phyloP scores from a whole-genome alignment of 2,797 vertebrate species.

The Trachurus trachurus region DNA sequence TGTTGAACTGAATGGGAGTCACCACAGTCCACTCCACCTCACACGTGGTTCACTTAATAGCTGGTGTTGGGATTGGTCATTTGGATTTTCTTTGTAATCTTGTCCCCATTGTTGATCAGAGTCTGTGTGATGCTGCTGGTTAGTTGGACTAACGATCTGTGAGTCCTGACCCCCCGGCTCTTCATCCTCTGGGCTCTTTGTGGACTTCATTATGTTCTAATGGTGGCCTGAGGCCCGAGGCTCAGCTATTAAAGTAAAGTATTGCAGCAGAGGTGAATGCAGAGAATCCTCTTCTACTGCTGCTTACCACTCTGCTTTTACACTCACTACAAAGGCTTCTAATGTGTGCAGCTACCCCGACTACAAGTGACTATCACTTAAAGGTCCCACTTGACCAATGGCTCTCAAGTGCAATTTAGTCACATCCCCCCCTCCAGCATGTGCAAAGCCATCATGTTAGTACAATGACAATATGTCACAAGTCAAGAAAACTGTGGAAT shows the following conservation, averaged over 20 bases:
- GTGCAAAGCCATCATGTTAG: not conserved
- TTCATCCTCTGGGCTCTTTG: not conserved
- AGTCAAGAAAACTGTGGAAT: not conserved
- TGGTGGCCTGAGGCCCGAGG: not conserved
- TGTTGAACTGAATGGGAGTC: too few relatives aligned
- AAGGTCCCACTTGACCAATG: conserved; percentile 30
- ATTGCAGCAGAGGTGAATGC: not conserved
- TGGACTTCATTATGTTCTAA: not conserved
- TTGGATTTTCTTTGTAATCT: not conserved
- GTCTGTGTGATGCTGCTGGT: not conserved
- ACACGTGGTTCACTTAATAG: not conserved
- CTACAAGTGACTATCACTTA: conserved; percentile 11
- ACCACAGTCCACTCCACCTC: not conserved
- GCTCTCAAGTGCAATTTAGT: conserved; percentile 6
- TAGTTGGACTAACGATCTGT: not conserved
- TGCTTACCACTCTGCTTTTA: not conserved
- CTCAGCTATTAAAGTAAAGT: not conserved
- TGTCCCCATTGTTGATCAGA: not conserved
- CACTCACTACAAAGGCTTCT: conserved; percentile 1
- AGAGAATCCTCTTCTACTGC: not conserved
- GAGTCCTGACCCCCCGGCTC: not conserved
- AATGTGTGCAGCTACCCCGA: conserved; percentile 4
- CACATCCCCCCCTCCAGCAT: not conserved
- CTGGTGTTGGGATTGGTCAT: not conserved
- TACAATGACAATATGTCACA: not conserved